Evolutionary conservation across 2,888 invertebrate species (phyloP).

Genomic region (Metalampra italica): DNA sequence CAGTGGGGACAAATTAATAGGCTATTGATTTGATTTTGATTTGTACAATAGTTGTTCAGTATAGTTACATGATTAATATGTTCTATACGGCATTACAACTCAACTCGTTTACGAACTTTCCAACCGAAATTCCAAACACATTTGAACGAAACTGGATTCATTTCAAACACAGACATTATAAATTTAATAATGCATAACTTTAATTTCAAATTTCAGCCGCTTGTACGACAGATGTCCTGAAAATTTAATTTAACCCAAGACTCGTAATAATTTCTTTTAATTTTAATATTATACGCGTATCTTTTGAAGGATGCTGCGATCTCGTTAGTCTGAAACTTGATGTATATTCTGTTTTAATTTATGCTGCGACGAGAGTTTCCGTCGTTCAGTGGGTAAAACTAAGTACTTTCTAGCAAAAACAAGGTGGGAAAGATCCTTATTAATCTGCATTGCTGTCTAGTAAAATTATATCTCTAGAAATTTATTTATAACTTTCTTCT

Average conservation of each 20-base stretch:
- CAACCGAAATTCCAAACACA: not conserved
- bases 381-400: too few relatives aligned
- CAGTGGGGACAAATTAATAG: too few relatives aligned
- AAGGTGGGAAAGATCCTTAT: too few relatives aligned
- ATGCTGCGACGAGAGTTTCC: too few relatives aligned
- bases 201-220: slow-evolving; percentile 42
- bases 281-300: slow-evolving; percentile 54
- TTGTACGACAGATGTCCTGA: slow-evolving; percentile 68
- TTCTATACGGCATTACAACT: not conserved
- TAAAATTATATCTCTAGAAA: too few relatives aligned
- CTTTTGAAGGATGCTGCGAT: slow-evolving; percentile 31
- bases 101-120: not conserved
- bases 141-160: slow-evolving; percentile 1
- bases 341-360: slow-evolving; percentile 46
- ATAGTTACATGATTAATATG: too few relatives aligned
- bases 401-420: too few relatives aligned
- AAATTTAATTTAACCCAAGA: slow-evolving; percentile 63
- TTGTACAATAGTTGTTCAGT: too few relatives aligned
- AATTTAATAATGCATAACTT: slow-evolving; percentile 62
- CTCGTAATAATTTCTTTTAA: slow-evolving; percentile 61
- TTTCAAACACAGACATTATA: slow-evolving; percentile 37
- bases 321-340: slow-evolving; percentile 44
- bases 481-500: too few relatives aligned
- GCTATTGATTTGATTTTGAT: too few relatives aligned
- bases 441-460: too few relatives aligned